Evolutionary conservation across 2,113 vertebrate genomes (phyloP).

Genomic region (Engystomops pustulosus): DNA sequence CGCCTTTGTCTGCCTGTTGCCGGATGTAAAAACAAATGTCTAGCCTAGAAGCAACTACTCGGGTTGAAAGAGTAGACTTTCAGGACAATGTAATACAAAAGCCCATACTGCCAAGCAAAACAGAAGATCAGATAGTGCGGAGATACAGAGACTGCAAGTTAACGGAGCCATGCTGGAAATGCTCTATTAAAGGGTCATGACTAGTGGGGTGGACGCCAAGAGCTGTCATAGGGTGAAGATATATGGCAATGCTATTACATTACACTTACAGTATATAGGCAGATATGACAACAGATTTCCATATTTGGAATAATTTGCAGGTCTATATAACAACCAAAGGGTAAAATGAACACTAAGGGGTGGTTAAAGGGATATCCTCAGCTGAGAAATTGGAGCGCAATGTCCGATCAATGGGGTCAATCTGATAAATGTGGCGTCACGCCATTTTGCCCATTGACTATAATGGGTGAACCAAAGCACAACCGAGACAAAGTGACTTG

Average conservation of each 20-base stretch:
- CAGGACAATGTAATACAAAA: conserved; percentile 31
- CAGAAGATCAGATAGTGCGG: conserved; percentile 26
- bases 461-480: neutral
- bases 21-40: conserved; percentile 43
- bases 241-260: neutral
- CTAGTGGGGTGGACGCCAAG: neutral
- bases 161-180: neutral
- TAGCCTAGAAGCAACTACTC: conserved; percentile 24
- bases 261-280: neutral
- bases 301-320: neutral
- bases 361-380: neutral
- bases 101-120: conserved; percentile 31
- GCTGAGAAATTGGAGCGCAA: neutral
- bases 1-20: conserved; percentile 18
- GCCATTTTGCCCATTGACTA: neutral
- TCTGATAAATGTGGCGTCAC: neutral
- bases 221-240: neutral
- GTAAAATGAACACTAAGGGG: neutral
- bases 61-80: conserved; percentile 30
- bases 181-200: neutral
- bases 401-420: neutral
- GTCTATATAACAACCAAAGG: neutral
- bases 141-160: conserved; percentile 7
- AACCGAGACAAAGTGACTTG: neutral
- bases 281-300: neutral